phyloP scores from a whole-genome alignment of 2,797 vertebrate genomes.

The Falco concolor region DNA sequence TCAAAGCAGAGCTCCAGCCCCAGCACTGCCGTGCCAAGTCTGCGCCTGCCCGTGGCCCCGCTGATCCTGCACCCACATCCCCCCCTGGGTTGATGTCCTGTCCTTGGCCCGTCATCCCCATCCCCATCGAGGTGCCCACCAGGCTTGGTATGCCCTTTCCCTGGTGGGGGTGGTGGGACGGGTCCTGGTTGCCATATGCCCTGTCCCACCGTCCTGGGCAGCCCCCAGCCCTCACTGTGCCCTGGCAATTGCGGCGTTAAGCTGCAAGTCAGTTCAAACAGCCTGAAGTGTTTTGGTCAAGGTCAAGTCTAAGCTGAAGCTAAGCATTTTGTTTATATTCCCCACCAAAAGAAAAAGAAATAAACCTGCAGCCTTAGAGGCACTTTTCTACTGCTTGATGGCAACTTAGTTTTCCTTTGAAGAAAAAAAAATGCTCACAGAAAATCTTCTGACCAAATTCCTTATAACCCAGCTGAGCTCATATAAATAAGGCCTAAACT shows the following conservation, averaged over 20 bases:
- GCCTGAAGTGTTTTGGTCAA: background rate
- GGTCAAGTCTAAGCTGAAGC: background rate
- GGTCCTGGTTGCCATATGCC: background rate
- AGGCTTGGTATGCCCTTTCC: background rate
- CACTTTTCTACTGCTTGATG: background rate
- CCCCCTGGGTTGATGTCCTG: accelerated
- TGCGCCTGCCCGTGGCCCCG: accelerated
- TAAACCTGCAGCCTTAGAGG: background rate
- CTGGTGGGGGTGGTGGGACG: accelerated
- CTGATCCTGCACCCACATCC: background rate
- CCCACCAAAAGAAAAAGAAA: background rate
- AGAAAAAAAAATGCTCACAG: background rate
- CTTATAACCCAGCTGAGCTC: background rate
- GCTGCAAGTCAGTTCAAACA: background rate
- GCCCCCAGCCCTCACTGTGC: background rate
- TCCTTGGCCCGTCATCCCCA: accelerated
- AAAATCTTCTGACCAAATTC: background rate
- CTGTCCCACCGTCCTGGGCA: background rate
- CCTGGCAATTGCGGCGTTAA: accelerated
- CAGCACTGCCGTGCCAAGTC: accelerated
- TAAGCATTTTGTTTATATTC: background rate
- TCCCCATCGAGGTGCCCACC: background rate
- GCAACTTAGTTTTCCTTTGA: background rate
- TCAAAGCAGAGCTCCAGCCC: background rate
- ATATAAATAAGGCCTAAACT: background rate